Conservation (phyloP, 2,113 vertebrate genomes). For the Dermatemys mawii region DNA sequence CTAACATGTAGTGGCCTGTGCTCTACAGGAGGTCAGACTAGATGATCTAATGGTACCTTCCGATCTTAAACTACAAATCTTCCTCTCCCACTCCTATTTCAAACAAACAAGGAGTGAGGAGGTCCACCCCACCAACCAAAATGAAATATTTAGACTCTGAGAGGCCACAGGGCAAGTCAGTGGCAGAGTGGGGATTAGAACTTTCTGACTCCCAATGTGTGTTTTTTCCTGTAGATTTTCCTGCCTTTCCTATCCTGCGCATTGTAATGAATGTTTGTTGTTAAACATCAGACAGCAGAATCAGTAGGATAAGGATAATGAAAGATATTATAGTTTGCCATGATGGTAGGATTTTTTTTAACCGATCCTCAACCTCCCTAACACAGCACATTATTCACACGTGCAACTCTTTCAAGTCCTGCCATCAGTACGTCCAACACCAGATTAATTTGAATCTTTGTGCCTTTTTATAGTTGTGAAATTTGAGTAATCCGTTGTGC, state of each 20-base stretch:
- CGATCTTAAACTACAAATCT: conserved; percentile 1
- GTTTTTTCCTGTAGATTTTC: not conserved
- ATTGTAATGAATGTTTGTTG: not conserved
- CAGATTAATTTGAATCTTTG: fast-evolving
- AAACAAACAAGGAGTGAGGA: not conserved
- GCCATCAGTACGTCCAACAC: not conserved
- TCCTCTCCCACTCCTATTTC: not conserved
- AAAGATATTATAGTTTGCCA: not conserved
- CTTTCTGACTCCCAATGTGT: not conserved
- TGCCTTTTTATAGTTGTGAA: not conserved
- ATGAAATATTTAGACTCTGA: not conserved
- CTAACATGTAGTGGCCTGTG: not conserved
- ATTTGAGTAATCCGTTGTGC: fast-evolving
- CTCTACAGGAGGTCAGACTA: not conserved
- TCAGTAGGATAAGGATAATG: not conserved
- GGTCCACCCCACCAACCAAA: not conserved
- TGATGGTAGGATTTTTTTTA: not conserved
- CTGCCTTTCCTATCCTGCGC: not conserved
- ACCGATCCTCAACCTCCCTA: not conserved
- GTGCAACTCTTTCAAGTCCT: not conserved
- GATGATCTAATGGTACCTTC: not conserved
- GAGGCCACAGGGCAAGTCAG: fast-evolving
- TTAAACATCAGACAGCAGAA: not conserved
- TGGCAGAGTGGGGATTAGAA: not conserved
- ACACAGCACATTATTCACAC: fast-evolving